Evolutionary conservation across 2,113 vertebrate genomes (phyloP).

Genomic region (Menidia beryllina): DNA sequence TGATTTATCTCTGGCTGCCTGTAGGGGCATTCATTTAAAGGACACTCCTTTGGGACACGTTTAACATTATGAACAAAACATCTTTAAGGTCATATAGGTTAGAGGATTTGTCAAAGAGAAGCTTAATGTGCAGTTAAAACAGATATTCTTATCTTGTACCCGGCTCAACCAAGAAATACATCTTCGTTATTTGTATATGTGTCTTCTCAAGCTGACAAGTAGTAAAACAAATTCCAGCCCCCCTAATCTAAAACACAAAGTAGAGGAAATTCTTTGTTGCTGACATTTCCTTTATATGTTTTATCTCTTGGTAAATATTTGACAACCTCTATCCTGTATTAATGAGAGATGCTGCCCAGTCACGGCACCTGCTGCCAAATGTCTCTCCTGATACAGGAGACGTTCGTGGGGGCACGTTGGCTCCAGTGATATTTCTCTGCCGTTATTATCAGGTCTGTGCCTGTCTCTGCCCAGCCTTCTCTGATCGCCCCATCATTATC

Average conservation of each 20-base stretch:
- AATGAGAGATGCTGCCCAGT: background rate
- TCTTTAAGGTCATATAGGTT: background rate
- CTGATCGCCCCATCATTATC: constrained; percentile 66
- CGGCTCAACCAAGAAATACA: background rate
- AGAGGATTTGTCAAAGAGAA: background rate
- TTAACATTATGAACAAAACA: background rate
- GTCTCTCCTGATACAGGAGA: background rate
- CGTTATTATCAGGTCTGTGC: constrained; percentile 37
- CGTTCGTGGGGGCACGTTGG: constrained; percentile 20
- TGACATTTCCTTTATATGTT: constrained; percentile 7
- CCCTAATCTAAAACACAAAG: background rate
- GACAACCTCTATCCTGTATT: background rate
- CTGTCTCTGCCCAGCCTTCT: constrained; percentile 29
- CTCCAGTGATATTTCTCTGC: constrained; percentile 38
- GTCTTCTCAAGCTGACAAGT: background rate
- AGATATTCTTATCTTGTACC: background rate
- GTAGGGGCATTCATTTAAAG: too few relatives aligned
- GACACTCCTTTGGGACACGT: background rate
- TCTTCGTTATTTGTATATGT: background rate
- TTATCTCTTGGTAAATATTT: background rate
- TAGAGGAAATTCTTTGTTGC: background rate
- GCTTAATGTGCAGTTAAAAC: background rate
- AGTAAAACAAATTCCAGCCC: background rate
- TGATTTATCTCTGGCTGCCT: background rate
- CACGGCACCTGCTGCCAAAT: background rate